Evolutionary conservation across 2,888 invertebrate genomes (phyloP).

Genomic region (Acanthosoma haemorrhoidale): DNA sequence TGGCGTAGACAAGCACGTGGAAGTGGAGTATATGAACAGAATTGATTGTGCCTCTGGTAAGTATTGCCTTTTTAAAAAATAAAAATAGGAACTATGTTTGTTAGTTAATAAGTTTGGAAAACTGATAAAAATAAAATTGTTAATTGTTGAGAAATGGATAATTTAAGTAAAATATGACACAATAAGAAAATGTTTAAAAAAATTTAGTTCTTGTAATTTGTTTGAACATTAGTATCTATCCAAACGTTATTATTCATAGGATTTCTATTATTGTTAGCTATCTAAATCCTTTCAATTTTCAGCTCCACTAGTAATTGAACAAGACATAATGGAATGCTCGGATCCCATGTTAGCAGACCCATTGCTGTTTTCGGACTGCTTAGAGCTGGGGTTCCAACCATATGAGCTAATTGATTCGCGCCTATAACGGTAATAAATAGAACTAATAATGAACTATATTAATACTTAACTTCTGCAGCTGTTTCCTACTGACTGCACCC

Average conservation of each 20-base stretch:
- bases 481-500: too few species aligned
- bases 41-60: slow-evolving; percentile 13
- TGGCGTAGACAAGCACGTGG: slow-evolving; percentile 55
- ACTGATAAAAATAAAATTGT: too few species aligned
- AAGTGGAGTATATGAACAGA: slow-evolving; percentile 50
- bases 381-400: slow-evolving; percentile 36
- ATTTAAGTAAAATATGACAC: too few species aligned
- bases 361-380: slow-evolving; percentile 35
- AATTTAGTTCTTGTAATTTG: neutral
- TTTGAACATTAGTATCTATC: too few species aligned
- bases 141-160: too few species aligned
- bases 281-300: slow-evolving; percentile 19
- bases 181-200: neutral
- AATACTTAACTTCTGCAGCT: too few species aligned
- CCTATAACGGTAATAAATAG: slow-evolving; percentile 29
- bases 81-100: too few species aligned
- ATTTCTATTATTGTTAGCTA: neutral
- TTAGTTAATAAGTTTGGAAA: too few species aligned
- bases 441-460: too few species aligned
- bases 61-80: too few species aligned
- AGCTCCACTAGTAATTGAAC: slow-evolving; percentile 35
- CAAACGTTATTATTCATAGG: neutral
- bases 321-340: slow-evolving; percentile 33
- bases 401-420: slow-evolving; percentile 36
- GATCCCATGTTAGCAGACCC: slow-evolving; percentile 36